Evolutionary conservation across 2,888 invertebrate genomes (phyloP).

Genomic region (Mimachlamys varia): DNA sequence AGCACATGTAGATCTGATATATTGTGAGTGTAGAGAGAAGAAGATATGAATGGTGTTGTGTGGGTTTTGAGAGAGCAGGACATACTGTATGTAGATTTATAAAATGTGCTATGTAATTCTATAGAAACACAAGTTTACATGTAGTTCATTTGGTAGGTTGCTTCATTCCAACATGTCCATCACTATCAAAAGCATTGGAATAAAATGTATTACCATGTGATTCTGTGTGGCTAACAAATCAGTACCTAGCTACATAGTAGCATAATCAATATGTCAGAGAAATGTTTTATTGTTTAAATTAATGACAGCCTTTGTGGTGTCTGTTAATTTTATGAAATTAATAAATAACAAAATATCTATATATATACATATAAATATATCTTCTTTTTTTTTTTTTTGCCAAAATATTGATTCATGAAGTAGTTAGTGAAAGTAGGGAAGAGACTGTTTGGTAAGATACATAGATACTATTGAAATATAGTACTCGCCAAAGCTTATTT

Average conservation of each 20-base stretch:
- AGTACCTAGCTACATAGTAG: conserved; percentile 12
- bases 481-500: conserved; percentile 31
- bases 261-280: not conserved
- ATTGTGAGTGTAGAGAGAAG: not conserved
- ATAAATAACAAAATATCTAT: not conserved
- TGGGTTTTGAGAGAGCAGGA: not conserved
- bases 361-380: conserved; percentile 20
- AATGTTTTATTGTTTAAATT: conserved; percentile 20
- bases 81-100: not conserved
- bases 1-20: conserved; percentile 28
- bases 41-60: not conserved
- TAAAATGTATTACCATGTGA: not conserved
- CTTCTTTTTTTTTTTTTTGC: not conserved
- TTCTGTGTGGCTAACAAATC: not conserved
- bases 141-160: conserved; percentile 13
- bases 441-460: conserved; percentile 1
- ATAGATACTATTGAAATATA: not conserved
- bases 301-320: not conserved
- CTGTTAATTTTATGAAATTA: not conserved
- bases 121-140: conserved; percentile 3
- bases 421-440: not conserved
- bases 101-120: not conserved
- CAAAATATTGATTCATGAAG: not conserved
- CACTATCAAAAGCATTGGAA: conserved; percentile 7
- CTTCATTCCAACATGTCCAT: conserved; percentile 34